phyloP scores from a whole-genome alignment of 2,113 vertebrate genomes.

The Pedionomus torquatus region DNA sequence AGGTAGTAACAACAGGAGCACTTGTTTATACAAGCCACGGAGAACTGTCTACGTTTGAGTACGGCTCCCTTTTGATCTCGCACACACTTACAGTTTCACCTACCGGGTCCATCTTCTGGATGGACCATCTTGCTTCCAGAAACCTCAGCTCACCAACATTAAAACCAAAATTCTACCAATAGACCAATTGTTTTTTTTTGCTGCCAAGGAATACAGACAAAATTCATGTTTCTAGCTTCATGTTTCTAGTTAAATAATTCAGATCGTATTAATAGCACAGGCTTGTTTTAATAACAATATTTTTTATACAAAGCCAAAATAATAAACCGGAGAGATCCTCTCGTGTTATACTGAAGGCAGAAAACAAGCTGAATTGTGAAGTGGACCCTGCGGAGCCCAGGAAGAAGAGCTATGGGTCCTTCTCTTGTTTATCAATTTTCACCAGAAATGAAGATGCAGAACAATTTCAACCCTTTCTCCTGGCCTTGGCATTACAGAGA shows the following conservation, averaged over 20 bases:
- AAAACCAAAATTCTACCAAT: background rate
- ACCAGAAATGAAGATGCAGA: constrained; percentile 52
- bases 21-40: constrained; percentile 64
- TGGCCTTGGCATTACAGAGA: constrained; percentile 43
- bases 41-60: constrained; percentile 28
- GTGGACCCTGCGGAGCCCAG: background rate
- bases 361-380: background rate
- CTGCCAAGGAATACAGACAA: background rate
- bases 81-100: background rate
- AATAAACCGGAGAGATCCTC: background rate
- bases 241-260: background rate
- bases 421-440: background rate
- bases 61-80: constrained; percentile 35
- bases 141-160: background rate
- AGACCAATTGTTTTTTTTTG: background rate
- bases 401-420: background rate
- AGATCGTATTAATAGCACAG: background rate
- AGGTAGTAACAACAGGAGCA: constrained; percentile 48
- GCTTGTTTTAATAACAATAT: background rate
- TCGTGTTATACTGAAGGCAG: background rate
- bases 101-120: background rate
- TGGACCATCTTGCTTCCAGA: background rate
- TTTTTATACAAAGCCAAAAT: constrained; percentile 29
- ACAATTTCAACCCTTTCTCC: constrained; percentile 37
- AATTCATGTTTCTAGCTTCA: background rate